Base-by-base conservation (phyloP, 2,797 vertebrate genomes). In the Neopelma chrysocephalum region DNA sequence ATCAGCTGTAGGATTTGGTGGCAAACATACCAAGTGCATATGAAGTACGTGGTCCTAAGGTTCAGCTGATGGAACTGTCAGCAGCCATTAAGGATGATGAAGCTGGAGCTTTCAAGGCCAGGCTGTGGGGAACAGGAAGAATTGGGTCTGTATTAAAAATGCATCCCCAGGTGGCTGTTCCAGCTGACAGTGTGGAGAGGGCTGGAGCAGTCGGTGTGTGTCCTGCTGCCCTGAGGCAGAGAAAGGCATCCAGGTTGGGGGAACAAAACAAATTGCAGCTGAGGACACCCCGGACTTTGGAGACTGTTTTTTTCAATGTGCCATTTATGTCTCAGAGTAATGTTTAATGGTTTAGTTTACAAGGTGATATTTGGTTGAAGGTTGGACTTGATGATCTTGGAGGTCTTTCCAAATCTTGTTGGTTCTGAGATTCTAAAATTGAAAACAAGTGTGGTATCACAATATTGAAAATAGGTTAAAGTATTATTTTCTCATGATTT, bases 61-160 rank as follows among this genome's bases (percentile, higher is more conserved):
- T 78, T 69, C 84, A 83, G 18, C 84, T 92, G 75, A 93, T 83
- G 82, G 84, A 89, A 57, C 79, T 96, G 89, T 92, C 92, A 95
- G 75, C 57, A 87, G 17, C 56, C 57, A 58, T 87, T 81, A 89
- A 40, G 76, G 79, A 45, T 95, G 84, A 89, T 75, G 36, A 85
- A 95, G 71, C 16, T 89, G 82, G 60, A 81, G 53, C 68, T 89
- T 80, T 75, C 61, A 36, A 78, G 79, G 36, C 32, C 32, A 65
- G 87, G 42, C 42, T 56, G 8, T 25, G 57, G 79, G 54, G 42
- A 91, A 29, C 13, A 16, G 31, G 84, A 77, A 31, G 89, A 89
- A 51, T 14, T 45, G 31, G 18, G 8, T 31, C 9, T 36, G 48
- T 32, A 56, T 87, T 79, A 32, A 48, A 84, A 84, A 60, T 17